These are phyloP conservation scores for Varanus salvator DNA, from an alignment of 2,113 vertebrate species.

Conservation along the genomic window DNA sequence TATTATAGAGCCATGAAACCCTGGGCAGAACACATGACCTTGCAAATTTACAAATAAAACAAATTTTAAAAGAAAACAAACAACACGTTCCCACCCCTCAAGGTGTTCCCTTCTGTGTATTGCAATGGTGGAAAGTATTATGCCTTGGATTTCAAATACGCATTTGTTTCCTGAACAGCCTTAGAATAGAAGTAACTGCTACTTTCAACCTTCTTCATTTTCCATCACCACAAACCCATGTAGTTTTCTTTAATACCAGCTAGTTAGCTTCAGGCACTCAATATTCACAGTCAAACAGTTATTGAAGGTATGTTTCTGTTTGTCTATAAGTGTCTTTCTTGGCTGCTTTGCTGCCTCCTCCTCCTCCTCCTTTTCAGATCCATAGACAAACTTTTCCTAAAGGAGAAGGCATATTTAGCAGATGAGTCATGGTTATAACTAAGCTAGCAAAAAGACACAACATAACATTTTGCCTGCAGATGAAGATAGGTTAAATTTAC, in stretches of 20 bases:
- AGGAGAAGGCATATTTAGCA: conserved; percentile 21
- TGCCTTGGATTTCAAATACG: not conserved
- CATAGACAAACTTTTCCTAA: conserved; percentile 38
- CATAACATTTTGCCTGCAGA: conserved; percentile 32
- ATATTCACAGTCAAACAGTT: not conserved
- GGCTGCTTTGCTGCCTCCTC: not conserved
- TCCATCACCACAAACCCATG: not conserved
- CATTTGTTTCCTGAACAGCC: not conserved
- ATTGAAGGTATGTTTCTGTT: conserved; percentile 16
- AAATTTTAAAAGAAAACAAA: not conserved
- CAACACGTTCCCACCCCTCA: too few relatives aligned
- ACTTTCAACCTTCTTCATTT: conserved; percentile 4
- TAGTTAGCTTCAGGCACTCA: conserved; percentile 26
- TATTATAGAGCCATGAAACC: not conserved
- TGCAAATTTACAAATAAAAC: not conserved
- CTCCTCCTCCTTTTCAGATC: not conserved
- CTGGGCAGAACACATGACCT: not conserved
- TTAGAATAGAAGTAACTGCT: not conserved
- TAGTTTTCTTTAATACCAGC: conserved; percentile 18
- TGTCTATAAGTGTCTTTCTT: conserved; percentile 29
- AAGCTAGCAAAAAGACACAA: conserved; percentile 44
- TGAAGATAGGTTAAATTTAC: conserved; percentile 55
- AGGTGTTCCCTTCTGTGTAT: not conserved
- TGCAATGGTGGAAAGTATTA: not conserved
- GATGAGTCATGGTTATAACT: conserved; percentile 21